Percentiles rank a stretch among this genome's conserved stretches.
These are phyloP conservation scores for Epistrophe eligans DNA, from an alignment of 2,888 invertebrate species.

Conservation along the genomic window DNA sequence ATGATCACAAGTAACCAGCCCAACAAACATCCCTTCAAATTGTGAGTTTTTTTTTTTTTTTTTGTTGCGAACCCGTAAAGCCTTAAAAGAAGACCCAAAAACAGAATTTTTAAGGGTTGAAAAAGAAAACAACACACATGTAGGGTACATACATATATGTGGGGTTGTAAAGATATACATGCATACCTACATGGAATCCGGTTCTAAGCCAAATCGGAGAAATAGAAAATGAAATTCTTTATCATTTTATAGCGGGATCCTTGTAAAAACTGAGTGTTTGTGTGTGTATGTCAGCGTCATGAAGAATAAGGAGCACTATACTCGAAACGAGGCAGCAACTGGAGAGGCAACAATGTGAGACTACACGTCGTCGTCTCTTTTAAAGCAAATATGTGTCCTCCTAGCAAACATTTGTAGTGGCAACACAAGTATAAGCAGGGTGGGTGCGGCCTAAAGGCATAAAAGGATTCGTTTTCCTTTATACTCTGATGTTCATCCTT, in stretches of 20 bases:
- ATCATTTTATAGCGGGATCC: conserved; percentile 59
- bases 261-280: conserved; percentile 6
- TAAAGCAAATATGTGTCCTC: conserved; percentile 74
- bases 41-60: neutral
- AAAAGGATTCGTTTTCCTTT: conserved; percentile 66
- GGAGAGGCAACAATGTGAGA: conserved; percentile 63
- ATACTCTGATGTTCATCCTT: conserved; percentile 42
- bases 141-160: conserved; percentile 15
- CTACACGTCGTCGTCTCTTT: conserved; percentile 51
- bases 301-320: conserved; percentile 20
- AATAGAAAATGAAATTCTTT: conserved; percentile 75
- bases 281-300: conserved; percentile 24
- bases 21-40: conserved; percentile 31
- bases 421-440: conserved; percentile 68
- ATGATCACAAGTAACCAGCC: conserved; percentile 67
- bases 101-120: conserved; percentile 64
- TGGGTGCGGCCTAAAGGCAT: conserved; percentile 76
- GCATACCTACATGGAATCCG: conserved; percentile 26
- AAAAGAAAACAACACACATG: conserved; percentile 55
- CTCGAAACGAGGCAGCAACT: conserved; percentile 22
- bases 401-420: conserved; percentile 75
- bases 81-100: conserved; percentile 48
- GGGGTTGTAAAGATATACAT: neutral
- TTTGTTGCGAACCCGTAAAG: conserved; percentile 14
- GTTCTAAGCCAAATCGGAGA: conserved; percentile 68